Conservation (phyloP, 2,113 vertebrate species). For the Microtus oregoni region DNA sequence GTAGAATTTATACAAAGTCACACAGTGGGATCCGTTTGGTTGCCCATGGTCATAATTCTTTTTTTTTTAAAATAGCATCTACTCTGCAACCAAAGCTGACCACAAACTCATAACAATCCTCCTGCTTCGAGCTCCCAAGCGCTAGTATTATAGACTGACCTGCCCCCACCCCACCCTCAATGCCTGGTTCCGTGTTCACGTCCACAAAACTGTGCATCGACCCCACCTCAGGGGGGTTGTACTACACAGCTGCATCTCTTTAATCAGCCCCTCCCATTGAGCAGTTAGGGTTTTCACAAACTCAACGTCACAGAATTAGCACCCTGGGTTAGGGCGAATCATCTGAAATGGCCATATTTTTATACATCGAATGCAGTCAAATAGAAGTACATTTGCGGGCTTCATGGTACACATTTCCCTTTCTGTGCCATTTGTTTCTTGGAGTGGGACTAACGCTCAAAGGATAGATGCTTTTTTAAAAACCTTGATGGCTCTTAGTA, state of each 20-base stretch:
- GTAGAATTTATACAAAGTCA: neutral
- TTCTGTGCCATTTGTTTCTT: neutral
- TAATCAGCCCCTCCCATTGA: neutral
- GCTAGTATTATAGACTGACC: neutral
- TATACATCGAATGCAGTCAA: neutral
- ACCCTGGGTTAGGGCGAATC: neutral
- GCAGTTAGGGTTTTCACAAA: slow-evolving; percentile 20
- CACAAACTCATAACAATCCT: neutral
- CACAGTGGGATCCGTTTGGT: neutral
- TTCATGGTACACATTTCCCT: neutral
- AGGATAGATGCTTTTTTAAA: neutral
- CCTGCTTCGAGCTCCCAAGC: neutral
- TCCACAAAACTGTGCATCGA: neutral
- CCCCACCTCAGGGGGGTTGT: neutral
- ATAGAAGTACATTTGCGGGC: neutral
- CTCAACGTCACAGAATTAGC: neutral
- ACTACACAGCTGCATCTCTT: neutral
- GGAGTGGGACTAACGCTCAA: neutral
- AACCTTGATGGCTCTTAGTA: neutral
- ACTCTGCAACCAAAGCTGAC: neutral
- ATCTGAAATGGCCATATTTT: slow-evolving; percentile 45
- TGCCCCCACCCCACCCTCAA: too few relatives aligned
- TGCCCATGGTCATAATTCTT: neutral
- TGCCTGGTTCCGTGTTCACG: neutral
- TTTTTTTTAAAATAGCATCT: neutral